A percentile compares a stretch with the other conserved stretches of the same genome.
phyloP scores from a whole-genome alignment of 2,113 vertebrate genomes.

The Phaetusa simplex region DNA sequence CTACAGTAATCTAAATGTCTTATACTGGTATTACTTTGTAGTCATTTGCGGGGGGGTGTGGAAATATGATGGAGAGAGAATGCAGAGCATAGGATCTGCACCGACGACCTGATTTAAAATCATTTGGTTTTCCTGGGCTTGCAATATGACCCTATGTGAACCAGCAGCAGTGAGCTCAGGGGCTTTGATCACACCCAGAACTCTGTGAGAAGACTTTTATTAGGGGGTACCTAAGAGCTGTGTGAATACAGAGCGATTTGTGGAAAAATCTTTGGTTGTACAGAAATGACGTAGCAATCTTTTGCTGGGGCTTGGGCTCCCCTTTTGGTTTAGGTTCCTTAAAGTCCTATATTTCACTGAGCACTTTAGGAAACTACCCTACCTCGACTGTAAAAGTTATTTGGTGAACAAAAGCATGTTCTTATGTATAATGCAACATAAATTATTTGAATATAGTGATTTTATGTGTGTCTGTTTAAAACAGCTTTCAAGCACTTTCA shows the following conservation, averaged over 20 bases:
- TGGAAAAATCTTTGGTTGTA: not conserved
- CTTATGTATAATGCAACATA: not conserved
- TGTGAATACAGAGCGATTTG: not conserved
- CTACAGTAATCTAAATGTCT: not conserved
- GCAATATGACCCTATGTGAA: not conserved
- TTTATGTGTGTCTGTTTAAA: not conserved
- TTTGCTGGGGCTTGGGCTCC: not conserved
- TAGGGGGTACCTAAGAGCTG: not conserved
- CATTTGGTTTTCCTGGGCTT: not conserved
- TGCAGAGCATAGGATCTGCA: not conserved
- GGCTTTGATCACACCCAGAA: not conserved
- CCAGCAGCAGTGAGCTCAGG: not conserved
- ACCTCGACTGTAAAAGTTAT: not conserved
- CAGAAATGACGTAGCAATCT: not conserved
- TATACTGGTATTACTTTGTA: not conserved
- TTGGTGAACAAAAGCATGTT: not conserved
- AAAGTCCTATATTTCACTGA: not conserved
- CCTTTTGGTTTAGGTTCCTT: not conserved
- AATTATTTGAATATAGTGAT: not conserved
- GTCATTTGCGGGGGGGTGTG: not conserved
- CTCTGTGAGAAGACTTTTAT: not conserved
- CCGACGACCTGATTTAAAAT: not conserved
- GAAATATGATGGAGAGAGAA: not conserved
- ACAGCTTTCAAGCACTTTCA: not conserved
- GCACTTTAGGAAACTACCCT: not conserved